Percentiles rank a stretch among this genome's conserved stretches.
phyloP scores from a whole-genome alignment of 2,113 vertebrate species.

The Mystacornis crossleyi region DNA sequence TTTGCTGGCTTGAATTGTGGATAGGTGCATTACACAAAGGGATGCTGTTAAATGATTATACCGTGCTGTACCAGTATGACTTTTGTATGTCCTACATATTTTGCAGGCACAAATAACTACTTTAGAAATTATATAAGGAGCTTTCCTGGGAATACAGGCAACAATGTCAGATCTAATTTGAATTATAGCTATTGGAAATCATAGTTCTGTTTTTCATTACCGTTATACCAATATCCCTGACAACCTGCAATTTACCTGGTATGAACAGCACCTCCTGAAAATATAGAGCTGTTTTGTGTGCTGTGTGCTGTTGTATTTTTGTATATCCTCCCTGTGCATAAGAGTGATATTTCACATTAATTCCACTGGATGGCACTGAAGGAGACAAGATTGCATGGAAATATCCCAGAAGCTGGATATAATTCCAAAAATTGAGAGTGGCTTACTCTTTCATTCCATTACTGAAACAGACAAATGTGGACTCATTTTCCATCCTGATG shows the following conservation, averaged over 20 bases:
- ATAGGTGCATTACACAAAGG: constrained; percentile 17
- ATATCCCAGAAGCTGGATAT: not conserved
- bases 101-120: constrained; percentile 37
- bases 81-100: constrained; percentile 42
- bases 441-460: constrained; percentile 27
- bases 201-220: constrained; percentile 53
- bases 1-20: constrained; percentile 1
- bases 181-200: constrained; percentile 48
- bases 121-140: constrained; percentile 15
- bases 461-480: constrained; percentile 36
- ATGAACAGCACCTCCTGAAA: not conserved
- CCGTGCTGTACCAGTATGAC: not conserved
- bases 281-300: not conserved
- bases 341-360: constrained; percentile 2
- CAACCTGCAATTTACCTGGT: constrained; percentile 46
- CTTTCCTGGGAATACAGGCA: constrained; percentile 29
- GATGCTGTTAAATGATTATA: constrained; percentile 37
- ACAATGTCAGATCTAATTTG: constrained; percentile 59
- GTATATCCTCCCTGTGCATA: not conserved
- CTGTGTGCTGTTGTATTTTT: not conserved
- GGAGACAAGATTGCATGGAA: constrained; percentile 47
- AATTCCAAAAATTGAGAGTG: not conserved
- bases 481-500: constrained; percentile 14
- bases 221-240: constrained; percentile 9
- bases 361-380: constrained; percentile 76